Conservation (phyloP, 2,888 invertebrate genomes). For the Dolichomitus sp. region DNA sequence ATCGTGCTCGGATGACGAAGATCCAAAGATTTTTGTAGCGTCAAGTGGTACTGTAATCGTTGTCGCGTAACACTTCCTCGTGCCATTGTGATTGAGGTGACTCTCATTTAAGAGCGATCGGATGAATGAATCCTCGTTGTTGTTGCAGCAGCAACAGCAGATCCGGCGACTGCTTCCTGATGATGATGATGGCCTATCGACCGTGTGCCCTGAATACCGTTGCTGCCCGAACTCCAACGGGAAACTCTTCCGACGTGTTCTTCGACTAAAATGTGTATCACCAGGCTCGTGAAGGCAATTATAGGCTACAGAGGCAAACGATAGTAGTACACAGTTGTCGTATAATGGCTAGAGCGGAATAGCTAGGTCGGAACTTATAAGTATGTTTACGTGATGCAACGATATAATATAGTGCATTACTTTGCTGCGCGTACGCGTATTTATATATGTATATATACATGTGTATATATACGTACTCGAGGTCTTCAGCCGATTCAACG, state of each 20-base stretch:
- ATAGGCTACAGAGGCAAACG: neutral
- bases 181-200: neutral
- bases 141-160: neutral
- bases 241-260: conserved; percentile 33
- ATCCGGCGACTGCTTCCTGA: neutral
- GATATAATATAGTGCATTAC: neutral
- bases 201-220: conserved; percentile 8
- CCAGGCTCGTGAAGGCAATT: neutral
- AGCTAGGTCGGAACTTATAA: conserved; percentile 27
- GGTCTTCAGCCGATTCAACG: conserved; percentile 15
- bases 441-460: neutral
- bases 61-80: conserved; percentile 7
- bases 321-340: neutral
- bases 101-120: conserved; percentile 14
- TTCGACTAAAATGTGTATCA: conserved; percentile 19
- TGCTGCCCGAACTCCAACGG: conserved; percentile 17
- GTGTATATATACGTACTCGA: neutral
- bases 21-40: neutral
- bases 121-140: conserved; percentile 22
- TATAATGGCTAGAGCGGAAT: neutral
- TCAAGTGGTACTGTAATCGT: neutral
- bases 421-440: neutral
- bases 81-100: neutral
- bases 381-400: conserved; percentile 16
- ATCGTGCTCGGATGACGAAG: neutral